Evolutionary conservation across 2,888 invertebrate species (phyloP), one percentile per base, ranked within the genome.

Genomic region (Caenorhabditis sulstoni): DNA sequence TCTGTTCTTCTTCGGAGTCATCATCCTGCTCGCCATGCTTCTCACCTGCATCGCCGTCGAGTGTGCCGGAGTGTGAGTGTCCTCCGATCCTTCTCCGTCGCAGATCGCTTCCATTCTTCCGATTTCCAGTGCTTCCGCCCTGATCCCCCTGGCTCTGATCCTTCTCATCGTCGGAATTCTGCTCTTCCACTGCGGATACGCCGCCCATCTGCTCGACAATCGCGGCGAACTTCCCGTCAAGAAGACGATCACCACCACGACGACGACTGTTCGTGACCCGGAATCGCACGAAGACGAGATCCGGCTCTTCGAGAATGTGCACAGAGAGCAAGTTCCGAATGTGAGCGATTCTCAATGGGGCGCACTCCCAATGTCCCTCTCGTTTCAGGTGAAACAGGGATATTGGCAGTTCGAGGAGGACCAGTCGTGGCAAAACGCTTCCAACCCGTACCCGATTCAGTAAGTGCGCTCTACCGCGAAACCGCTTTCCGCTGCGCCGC

Each of bases 111-210:
- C 22, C 41, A 45, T 1, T 4, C 7, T 22, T 20, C 18, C 5
- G 7, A 3, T 12, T 67, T 81, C 14, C 70, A 89, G 89, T 58
- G 87, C 87, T 4, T 86, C 86, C 18, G 87, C 83, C 14, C 65
- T 90, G 14, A 75, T 90, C 35, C 88, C 89, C 4, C 80, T 90
- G 8, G 89, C 87, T 12, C 55, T 90, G n/a, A 83, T 90, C 44
- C 83, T 90, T 23, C 84, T 90, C 39, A 85, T 89, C 67, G 85
- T 88, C 57, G 90, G 90, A 57, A 82, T 90, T 23, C 76, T 88
- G n/a, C 75, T 90, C 16, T 85, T 90, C 79, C 90, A 90, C 67
- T 90, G 89, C 76, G 90, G 90, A 66, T 90, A 90, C 85, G 90
- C 90, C 9, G 90, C 90, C 23, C 88, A 90, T 77, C 85, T 90